Base-by-base conservation (phyloP, 2,888 invertebrate species). In the Danaus chrysippus region DNA sequence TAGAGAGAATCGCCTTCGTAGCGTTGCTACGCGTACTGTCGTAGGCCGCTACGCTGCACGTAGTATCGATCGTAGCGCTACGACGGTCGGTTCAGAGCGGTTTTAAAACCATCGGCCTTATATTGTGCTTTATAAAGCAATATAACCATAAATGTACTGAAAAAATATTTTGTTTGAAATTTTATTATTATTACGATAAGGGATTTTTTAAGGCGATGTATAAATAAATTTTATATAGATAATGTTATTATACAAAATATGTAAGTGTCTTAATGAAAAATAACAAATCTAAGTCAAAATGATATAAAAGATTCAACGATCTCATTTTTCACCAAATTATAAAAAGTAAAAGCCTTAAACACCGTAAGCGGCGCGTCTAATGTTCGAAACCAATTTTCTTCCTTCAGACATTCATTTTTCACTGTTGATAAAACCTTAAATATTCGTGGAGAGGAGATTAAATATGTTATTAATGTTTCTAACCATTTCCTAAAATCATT, bases 1-100 rank as follows among this genome's bases (percentile, higher is more conserved):
- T 49, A 49, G 49, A 49, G 49, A 49, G 17, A 49, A 56, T 60
- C 46, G 57, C 56, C 54, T 57, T 61, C 58, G 67, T 65, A 65
- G 59, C 65, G 65, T 67, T 65, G 67, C 64, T 68, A 61, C 62
- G 65, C 72, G 72, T 71, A 70, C 70, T 71, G 49, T 59, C 67
- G 69, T 70, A 69, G 67, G 68, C 65, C 67, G 69, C 67, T 66
- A 62, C 58, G 65, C 64, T 63, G 65, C 68, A 67, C 67, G 71
- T 68, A 63, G 66, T 68, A 74, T 74, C 68, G 74, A 74, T 74
- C 72, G 72, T 67, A 69, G 70, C 66, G 63, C 55, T 62, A 58
- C 66, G 60, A 52, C 54, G 65, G 66, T 61, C 60, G 62, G 58
- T 61, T 59, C 42, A 56, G 52, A 56, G 46, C 10, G 1, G 41